These are phyloP conservation scores for Agonum fuliginosum DNA, from an alignment of 2,888 invertebrate genomes.

Conservation along the genomic window DNA sequence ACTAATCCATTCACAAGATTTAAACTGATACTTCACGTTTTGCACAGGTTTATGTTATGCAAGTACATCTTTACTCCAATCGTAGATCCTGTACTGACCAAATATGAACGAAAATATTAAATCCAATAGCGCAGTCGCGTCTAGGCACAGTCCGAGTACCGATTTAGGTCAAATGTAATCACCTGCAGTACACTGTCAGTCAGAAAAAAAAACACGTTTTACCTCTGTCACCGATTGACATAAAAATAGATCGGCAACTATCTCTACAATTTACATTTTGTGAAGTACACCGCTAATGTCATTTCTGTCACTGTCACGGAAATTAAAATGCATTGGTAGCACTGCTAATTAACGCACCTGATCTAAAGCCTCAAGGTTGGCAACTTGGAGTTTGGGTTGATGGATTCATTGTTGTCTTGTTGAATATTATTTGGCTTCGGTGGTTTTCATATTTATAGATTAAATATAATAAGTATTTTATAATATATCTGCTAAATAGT, in stretches of 20 bases:
- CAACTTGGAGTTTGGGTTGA: slow-evolving; percentile 22
- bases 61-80: slow-evolving; percentile 48
- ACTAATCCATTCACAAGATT: slow-evolving; percentile 54
- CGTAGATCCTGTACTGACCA: slow-evolving; percentile 46
- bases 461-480: too few relatives aligned
- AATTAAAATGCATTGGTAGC: slow-evolving; percentile 46
- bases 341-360: slow-evolving; percentile 47
- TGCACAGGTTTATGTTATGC: slow-evolving; percentile 46
- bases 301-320: slow-evolving; percentile 53
- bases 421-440: too few relatives aligned
- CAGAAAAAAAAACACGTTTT: slow-evolving; percentile 21
- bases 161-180: slow-evolving; percentile 58
- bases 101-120: slow-evolving; percentile 52
- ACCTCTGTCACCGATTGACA: slow-evolving; percentile 38
- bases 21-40: slow-evolving; percentile 50
- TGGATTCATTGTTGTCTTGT: slow-evolving; percentile 47
- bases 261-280: slow-evolving; percentile 46
- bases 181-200: slow-evolving; percentile 30
- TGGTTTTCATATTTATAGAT: too few relatives aligned
- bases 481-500: too few relatives aligned
- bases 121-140: slow-evolving; percentile 58
- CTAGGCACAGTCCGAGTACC: slow-evolving; percentile 52
- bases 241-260: slow-evolving; percentile 56
- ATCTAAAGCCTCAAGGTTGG: slow-evolving; percentile 38
- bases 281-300: slow-evolving; percentile 43